A percentile compares a stretch with the other conserved stretches of the same genome.
These are phyloP conservation scores for Neodiprion fabricii DNA, from an alignment of 1,140 invertebrate genomes.

Conservation along the genomic window DNA sequence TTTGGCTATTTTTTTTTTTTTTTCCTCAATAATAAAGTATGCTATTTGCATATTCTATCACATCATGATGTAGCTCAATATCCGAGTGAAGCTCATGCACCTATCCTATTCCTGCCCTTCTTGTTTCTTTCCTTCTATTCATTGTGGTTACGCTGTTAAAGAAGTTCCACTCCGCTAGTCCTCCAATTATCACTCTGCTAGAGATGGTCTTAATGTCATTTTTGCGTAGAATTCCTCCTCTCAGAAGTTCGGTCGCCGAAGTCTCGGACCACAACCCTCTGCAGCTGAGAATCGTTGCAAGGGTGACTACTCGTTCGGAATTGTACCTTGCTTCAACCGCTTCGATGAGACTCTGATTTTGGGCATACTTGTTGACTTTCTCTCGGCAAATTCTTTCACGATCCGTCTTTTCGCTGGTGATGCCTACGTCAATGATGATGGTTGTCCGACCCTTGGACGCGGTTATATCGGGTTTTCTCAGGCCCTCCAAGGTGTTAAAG, in stretches of 20 bases:
- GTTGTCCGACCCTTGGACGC: not conserved
- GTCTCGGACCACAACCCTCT: not conserved
- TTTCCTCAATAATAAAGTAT: too few species aligned
- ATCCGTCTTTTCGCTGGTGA: not conserved
- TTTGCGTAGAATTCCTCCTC: not conserved
- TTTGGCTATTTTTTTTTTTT: too few species aligned
- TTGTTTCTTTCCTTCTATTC: not conserved
- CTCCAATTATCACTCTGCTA: not conserved
- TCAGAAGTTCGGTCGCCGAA: not conserved
- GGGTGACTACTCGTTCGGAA: not conserved
- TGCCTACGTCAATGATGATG: conserved; percentile 1
- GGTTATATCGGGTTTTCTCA: conserved; percentile 21
- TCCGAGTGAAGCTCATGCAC: too few species aligned
- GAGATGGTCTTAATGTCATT: not conserved
- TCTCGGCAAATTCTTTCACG: not conserved
- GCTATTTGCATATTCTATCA: too few species aligned
- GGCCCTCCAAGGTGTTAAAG: conserved; percentile 9
- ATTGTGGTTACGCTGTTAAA: not conserved
- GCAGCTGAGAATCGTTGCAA: not conserved
- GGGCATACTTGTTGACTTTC: not conserved
- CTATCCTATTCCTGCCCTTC: not conserved
- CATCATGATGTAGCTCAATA: too few species aligned
- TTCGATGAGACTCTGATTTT: not conserved
- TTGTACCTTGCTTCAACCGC: not conserved
- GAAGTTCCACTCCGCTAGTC: not conserved